A percentile compares a stretch with the other conserved stretches of the same genome.
These are phyloP conservation scores for Lamprologus sp. DNA, from an alignment of 2,113 vertebrate species.

Conservation along the genomic window DNA sequence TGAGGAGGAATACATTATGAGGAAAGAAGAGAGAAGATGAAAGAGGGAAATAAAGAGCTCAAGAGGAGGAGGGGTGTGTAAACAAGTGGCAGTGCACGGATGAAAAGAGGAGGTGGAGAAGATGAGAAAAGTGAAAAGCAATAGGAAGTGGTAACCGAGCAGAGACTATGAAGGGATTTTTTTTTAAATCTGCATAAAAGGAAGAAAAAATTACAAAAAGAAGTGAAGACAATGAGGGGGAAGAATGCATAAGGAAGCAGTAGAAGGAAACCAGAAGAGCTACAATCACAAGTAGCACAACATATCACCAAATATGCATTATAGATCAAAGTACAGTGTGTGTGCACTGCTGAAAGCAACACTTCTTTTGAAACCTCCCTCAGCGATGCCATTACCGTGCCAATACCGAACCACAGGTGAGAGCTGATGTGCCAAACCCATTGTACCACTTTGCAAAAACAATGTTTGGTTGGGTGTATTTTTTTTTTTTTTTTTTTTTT, in stretches of 20 bases:
- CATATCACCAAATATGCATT: conserved; percentile 41
- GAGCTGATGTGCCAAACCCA: not conserved
- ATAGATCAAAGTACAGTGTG: conserved; percentile 55
- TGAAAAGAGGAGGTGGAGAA: not conserved
- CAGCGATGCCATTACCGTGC: not conserved
- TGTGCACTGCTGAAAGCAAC: conserved; percentile 10
- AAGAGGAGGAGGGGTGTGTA: not conserved
- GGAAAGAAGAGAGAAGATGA: conserved; percentile 30
- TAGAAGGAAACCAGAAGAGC: not conserved
- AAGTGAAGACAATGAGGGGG: not conserved
- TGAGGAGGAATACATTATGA: conserved; percentile 59
- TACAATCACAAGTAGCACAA: conserved; percentile 24
- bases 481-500: not conserved
- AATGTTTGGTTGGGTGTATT: not conserved
- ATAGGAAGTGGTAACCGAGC: not conserved
- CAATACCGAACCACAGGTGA: conserved; percentile 16
- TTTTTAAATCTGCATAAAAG: not conserved
- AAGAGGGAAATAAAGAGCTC: conserved; percentile 28
- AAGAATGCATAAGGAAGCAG: not conserved
- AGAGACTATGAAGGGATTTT: not conserved
- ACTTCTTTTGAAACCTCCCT: not conserved
- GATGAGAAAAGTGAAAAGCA: not conserved
- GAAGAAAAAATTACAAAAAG: not conserved
- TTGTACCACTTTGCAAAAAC: not conserved
- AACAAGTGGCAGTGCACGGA: conserved; percentile 29